Percentiles rank a stretch among this genome's conserved stretches.
These are phyloP conservation scores for Pterophyllum scalare DNA, from an alignment of 2,113 vertebrate genomes.

Conservation along the genomic window DNA sequence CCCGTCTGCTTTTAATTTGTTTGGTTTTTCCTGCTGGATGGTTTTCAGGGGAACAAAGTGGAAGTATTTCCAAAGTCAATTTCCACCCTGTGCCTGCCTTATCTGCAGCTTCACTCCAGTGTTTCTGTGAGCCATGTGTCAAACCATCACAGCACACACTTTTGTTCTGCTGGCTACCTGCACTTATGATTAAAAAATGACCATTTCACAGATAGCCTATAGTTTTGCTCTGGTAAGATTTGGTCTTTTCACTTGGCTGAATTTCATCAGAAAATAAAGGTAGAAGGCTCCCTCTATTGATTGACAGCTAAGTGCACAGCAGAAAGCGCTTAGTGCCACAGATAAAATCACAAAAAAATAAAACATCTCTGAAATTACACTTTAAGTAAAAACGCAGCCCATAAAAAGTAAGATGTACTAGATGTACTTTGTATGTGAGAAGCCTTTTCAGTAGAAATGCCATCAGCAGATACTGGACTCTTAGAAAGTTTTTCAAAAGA, in stretches of 20 bases:
- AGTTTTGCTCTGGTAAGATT: neutral
- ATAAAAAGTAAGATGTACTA: neutral
- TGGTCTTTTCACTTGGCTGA: neutral
- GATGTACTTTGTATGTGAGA: neutral
- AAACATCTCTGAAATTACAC: neutral
- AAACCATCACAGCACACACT: neutral
- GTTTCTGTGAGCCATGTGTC: neutral
- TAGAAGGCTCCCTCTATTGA: neutral
- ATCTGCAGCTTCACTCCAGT: neutral
- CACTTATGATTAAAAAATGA: rapidly evolving
- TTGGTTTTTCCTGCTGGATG: conserved; percentile 12
- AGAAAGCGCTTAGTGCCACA: neutral
- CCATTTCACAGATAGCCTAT: neutral
- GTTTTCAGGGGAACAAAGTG: neutral
- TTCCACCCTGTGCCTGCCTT: rapidly evolving
- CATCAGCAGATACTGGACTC: neutral
- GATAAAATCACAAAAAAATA: neutral
- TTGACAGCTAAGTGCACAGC: neutral
- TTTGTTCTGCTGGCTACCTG: neutral
- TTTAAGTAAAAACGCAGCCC: neutral
- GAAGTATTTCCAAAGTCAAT: neutral
- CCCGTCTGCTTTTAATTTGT: neutral
- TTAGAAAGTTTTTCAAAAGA: neutral
- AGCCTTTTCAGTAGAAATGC: conserved; percentile 4
- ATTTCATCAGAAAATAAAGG: neutral